phyloP scores from a whole-genome alignment of 2,797 vertebrate species.

The Sternotherus odoratus region DNA sequence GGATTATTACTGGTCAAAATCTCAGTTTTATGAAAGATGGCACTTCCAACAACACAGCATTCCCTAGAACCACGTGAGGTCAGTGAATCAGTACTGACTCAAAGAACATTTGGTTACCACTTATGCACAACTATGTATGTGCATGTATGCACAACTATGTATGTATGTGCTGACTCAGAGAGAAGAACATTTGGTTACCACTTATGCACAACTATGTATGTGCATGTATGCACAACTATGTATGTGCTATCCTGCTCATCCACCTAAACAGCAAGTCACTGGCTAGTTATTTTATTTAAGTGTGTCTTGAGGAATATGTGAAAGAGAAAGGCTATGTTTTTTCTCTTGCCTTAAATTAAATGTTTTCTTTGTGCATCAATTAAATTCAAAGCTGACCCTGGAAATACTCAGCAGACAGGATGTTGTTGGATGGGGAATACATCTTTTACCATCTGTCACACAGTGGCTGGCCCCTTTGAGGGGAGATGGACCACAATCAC shows the following conservation, averaged over 20 bases:
- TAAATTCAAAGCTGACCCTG: not conserved
- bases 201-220: not conserved
- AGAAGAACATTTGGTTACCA: not conserved
- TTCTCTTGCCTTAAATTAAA: not conserved
- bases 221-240: not conserved
- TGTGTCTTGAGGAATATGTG: not conserved
- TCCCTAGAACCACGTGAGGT: not conserved
- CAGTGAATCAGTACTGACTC: not conserved
- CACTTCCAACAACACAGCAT: not conserved
- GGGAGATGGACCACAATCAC: not conserved
- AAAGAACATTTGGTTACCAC: not conserved
- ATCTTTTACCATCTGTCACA: not conserved
- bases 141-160: not conserved
- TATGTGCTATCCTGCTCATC: not conserved
- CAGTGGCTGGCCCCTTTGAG: not conserved
- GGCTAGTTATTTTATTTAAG: not conserved
- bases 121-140: not conserved
- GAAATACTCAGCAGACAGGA: not conserved
- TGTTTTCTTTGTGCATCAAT: not conserved
- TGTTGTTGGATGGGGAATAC: not conserved
- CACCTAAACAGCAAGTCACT: not conserved
- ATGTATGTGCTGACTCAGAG: not conserved
- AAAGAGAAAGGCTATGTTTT: not conserved
- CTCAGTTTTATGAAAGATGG: not conserved
- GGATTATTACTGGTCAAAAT: not conserved